Conservation (phyloP, 2,113 vertebrate genomes). For the Lutjanus erythropterus region DNA sequence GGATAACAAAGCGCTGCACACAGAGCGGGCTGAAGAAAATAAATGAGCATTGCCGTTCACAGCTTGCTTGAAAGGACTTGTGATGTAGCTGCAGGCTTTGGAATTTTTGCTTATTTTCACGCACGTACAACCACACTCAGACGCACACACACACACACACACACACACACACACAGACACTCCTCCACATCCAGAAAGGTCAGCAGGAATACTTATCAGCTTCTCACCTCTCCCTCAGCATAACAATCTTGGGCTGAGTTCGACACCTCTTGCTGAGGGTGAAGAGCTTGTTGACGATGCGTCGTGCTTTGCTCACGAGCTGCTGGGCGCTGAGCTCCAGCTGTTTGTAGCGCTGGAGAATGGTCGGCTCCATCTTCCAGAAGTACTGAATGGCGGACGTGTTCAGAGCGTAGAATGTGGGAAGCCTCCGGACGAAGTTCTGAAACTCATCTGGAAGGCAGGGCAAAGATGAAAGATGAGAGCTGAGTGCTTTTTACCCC, state of each 20-base stretch:
- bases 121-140: background rate
- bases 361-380: slow-evolving; percentile 83
- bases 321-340: slow-evolving; percentile 83
- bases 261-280: slow-evolving; percentile 87
- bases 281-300: slow-evolving; percentile 86
- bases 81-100: slow-evolving; percentile 51
- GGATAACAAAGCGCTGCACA: slow-evolving; percentile 55
- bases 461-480: slow-evolving; percentile 16
- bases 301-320: slow-evolving; percentile 83
- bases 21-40: slow-evolving; percentile 33
- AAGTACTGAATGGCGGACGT: slow-evolving; percentile 85
- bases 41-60: slow-evolving; percentile 59
- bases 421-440: slow-evolving; percentile 86
- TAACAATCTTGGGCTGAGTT: slow-evolving; percentile 82
- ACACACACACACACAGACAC: slow-evolving; percentile 19
- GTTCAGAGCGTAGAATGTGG: slow-evolving; percentile 86
- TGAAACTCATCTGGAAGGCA: slow-evolving; percentile 86
- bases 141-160: background rate
- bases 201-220: slow-evolving; percentile 46
- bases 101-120: slow-evolving; percentile 48
- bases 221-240: slow-evolving; percentile 87
- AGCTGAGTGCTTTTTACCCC: background rate
- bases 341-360: slow-evolving; percentile 86
- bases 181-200: slow-evolving; percentile 35
- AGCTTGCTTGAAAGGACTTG: slow-evolving; percentile 50